Evolutionary conservation across 2,888 invertebrate species (phyloP).

Genomic region (Cryptops parisi): DNA sequence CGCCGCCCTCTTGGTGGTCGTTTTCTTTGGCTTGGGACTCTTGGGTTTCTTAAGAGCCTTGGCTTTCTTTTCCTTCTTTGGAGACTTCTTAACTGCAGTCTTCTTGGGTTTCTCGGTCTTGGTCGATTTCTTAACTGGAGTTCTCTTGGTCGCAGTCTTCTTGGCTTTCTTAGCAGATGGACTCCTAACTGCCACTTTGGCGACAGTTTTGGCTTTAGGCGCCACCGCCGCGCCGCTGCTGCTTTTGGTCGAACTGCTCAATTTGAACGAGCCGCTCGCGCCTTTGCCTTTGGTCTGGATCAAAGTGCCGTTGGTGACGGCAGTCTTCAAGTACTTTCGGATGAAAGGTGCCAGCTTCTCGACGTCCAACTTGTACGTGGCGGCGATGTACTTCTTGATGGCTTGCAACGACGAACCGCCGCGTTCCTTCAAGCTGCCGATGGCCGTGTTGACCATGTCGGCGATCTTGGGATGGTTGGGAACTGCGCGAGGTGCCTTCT

Average conservation of each 20-base stretch:
- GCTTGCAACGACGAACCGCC: constrained; percentile 43
- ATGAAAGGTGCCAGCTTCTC: constrained; percentile 44
- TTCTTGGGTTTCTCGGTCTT: constrained; percentile 20
- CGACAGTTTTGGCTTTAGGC: constrained; percentile 15
- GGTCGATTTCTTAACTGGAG: constrained; percentile 13
- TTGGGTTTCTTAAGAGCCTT: constrained; percentile 17
- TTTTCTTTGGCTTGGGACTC: constrained; percentile 14
- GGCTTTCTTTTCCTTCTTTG: constrained; percentile 19
- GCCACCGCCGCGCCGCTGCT: constrained; percentile 16
- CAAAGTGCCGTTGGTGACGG: constrained; percentile 35
- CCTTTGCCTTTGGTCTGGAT: constrained; percentile 27
- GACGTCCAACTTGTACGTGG: constrained; percentile 44
- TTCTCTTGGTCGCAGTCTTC: constrained; percentile 12
- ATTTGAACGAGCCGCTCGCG: constrained; percentile 25
- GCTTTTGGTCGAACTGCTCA: constrained; percentile 16
- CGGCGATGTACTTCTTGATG: constrained; percentile 48
- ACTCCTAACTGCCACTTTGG: constrained; percentile 16
- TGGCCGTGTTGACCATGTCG: constrained; percentile 44
- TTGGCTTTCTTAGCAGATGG: no score
- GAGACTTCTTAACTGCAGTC: constrained; percentile 18
- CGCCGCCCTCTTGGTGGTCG: constrained; percentile 18
- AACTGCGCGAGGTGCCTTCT: constrained; percentile 20
- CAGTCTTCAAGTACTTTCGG: constrained; percentile 42
- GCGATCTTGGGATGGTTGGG: constrained; percentile 38
- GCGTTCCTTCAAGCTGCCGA: constrained; percentile 30